A percentile compares a stretch with the other conserved stretches of the same genome.
These are phyloP conservation scores for Spongilla lacustris DNA, from an alignment of 37 sponge, comb jelly and placozoan species.

Conservation along the genomic window DNA sequence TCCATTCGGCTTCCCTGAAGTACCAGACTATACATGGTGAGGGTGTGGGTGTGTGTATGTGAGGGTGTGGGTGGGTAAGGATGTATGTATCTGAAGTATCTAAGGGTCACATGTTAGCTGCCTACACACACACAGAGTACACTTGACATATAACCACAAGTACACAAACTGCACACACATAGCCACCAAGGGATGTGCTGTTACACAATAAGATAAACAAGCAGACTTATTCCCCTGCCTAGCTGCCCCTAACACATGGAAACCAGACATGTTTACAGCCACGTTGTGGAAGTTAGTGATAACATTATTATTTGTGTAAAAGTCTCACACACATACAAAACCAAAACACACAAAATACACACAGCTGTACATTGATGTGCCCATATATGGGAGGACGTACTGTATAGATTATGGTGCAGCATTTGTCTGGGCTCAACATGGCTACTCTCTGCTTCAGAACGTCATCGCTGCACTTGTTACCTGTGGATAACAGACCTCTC, in stretches of 20 bases:
- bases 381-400: constrained; percentile 25
- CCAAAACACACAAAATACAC: too few species aligned
- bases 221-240: too few species aligned
- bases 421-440: constrained; percentile 53
- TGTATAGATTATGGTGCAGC: constrained; percentile 85
- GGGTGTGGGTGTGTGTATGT: background rate
- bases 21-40: constrained; percentile 71
- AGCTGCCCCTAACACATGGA: too few species aligned
- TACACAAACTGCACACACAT: background rate
- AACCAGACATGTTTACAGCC: too few species aligned
- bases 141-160: too few species aligned
- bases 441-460: constrained; percentile 47
- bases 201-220: background rate
- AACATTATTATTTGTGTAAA: too few species aligned
- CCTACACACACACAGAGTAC: background rate
- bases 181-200: background rate
- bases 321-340: background rate
- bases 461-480: background rate
- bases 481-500: constrained; percentile 49
- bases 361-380: too few species aligned
- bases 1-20: constrained; percentile 89
- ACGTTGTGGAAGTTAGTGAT: too few species aligned
- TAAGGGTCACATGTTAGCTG: too few species aligned
- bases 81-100: too few species aligned
- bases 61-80: background rate